A percentile compares a stretch with the other conserved stretches of the same genome.
phyloP scores from a whole-genome alignment of 2,113 vertebrate species.

The Misgurnus anguillicaudatus region DNA sequence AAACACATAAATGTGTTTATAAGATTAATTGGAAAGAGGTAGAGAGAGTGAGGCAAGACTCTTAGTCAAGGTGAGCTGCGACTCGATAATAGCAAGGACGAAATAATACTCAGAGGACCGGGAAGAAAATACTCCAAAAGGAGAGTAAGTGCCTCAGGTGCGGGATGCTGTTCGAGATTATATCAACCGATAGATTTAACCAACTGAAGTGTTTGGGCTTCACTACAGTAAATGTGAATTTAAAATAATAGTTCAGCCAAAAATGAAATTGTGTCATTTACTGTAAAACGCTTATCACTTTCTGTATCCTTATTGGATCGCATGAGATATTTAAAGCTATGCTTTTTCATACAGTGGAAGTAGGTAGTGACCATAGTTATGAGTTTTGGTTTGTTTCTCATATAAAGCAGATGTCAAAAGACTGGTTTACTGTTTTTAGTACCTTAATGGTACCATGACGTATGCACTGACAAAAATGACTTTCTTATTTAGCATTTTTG shows the following conservation, averaged over 20 bases:
- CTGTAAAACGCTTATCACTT: not conserved
- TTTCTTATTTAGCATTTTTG: too few relatives aligned
- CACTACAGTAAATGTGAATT: constrained; percentile 3
- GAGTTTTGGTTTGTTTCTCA: too few relatives aligned
- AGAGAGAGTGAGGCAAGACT: constrained; percentile 42
- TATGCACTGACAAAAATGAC: too few relatives aligned
- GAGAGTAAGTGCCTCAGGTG: constrained; percentile 19
- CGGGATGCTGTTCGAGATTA: constrained; percentile 10
- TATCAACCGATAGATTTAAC: constrained; percentile 28
- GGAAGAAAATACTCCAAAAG: constrained; percentile 9
- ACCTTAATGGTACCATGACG: too few relatives aligned
- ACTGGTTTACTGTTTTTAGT: too few relatives aligned
- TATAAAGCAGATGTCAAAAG: too few relatives aligned
- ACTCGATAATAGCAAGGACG: constrained; percentile 1
- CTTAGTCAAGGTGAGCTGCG: not conserved
- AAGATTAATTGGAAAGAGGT: constrained; percentile 40
- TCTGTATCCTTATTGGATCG: not conserved
- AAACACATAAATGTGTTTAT: constrained; percentile 50
- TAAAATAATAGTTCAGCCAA: not conserved
- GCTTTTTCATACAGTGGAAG: too few relatives aligned
- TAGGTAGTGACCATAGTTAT: too few relatives aligned
- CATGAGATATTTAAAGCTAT: too few relatives aligned
- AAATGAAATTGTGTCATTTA: not conserved
- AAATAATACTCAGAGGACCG: not conserved
- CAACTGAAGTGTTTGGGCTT: constrained; percentile 2